phyloP scores from a whole-genome alignment of 2,888 invertebrate genomes.

The Siphlonurus alternatus region DNA sequence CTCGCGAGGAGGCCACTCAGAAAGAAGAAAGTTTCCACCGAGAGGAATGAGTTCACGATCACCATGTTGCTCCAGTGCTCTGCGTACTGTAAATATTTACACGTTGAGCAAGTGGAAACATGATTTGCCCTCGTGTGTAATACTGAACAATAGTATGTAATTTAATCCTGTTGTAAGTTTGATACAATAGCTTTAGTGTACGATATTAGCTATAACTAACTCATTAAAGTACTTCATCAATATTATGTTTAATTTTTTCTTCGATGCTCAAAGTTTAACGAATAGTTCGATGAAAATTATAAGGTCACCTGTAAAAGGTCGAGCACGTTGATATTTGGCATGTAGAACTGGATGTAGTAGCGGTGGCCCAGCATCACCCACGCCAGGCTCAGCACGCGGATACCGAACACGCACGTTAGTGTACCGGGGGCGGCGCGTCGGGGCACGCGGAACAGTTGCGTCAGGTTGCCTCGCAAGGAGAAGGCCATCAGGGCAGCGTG shows the following conservation, averaged over 20 bases:
- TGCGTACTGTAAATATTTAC: conserved; percentile 25
- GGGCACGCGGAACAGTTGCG: background rate
- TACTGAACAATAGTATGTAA: too few relatives aligned
- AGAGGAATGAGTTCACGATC: conserved; percentile 27
- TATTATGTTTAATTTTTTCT: too few relatives aligned
- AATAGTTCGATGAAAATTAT: too few relatives aligned
- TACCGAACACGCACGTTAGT: conserved; percentile 23
- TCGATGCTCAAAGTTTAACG: too few relatives aligned
- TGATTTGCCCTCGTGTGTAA: too few relatives aligned
- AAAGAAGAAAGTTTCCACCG: conserved; percentile 31
- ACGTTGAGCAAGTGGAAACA: too few relatives aligned
- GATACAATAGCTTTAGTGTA: too few relatives aligned
- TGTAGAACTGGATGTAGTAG: conserved; percentile 21
- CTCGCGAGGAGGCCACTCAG: conserved; percentile 4
- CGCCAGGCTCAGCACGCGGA: conserved; percentile 30
- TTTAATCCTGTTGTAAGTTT: too few relatives aligned
- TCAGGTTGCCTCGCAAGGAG: background rate
- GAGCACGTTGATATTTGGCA: conserved; percentile 24
- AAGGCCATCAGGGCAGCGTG: background rate
- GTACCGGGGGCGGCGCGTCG: background rate
- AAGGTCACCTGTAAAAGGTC: too few relatives aligned
- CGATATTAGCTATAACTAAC: too few relatives aligned
- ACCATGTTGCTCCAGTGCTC: conserved; percentile 24
- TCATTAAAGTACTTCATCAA: too few relatives aligned
- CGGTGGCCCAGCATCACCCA: conserved; percentile 32